phyloP scores from a whole-genome alignment of 2,113 vertebrate genomes.

The Pholis gunnellus region DNA sequence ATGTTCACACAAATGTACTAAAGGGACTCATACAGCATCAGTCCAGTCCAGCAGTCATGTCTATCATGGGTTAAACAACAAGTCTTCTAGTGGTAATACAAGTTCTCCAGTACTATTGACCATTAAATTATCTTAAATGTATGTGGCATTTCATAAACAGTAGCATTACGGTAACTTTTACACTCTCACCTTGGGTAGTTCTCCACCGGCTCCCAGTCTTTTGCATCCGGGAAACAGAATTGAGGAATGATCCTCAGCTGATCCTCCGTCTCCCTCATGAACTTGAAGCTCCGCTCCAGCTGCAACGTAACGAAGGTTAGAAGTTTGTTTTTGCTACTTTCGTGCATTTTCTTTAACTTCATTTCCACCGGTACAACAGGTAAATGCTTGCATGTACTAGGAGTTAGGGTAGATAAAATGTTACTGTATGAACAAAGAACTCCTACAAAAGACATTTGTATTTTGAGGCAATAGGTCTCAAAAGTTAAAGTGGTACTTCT shows the following conservation, averaged over 20 bases:
- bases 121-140: neutral
- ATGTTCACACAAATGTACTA: neutral
- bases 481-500: neutral
- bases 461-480: neutral
- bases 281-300: constrained; percentile 92
- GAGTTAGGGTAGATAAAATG: neutral
- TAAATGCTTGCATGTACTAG: neutral
- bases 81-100: neutral
- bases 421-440: neutral
- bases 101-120: no score
- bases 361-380: neutral
- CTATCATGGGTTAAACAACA: neutral
- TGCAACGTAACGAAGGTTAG: constrained; percentile 57
- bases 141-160: neutral
- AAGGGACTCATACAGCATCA: neutral
- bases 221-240: constrained; percentile 94
- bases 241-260: constrained; percentile 93
- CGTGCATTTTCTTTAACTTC: neutral
- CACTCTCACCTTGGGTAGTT: constrained; percentile 86
- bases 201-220: constrained; percentile 90
- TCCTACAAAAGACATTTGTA: neutral
- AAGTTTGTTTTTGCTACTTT: neutral
- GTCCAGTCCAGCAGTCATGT: neutral
- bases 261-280: constrained; percentile 92
- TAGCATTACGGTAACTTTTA: neutral